phyloP scores from a whole-genome alignment of 35 echinoderm and acorn worm species.

The Strongylocentrotus purpuratus region DNA sequence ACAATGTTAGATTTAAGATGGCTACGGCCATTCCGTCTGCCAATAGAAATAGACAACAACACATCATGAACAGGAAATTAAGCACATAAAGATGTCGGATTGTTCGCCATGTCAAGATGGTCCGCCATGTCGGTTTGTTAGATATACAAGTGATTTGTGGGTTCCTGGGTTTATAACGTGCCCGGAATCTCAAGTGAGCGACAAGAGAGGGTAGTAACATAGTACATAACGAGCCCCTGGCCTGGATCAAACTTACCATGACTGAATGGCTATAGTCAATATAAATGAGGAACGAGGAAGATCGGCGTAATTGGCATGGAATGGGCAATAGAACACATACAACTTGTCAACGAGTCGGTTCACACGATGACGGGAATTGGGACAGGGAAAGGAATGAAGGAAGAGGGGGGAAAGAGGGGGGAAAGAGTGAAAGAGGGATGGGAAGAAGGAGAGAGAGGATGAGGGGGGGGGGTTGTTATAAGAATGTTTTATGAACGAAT shows the following conservation, averaged over 20 bases:
- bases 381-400: neutral
- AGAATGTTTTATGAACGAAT: too few species aligned
- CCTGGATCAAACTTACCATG: neutral
- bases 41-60: neutral
- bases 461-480: neutral
- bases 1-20: neutral
- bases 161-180: neutral
- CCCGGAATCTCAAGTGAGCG: neutral
- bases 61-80: slow-evolving; percentile 3
- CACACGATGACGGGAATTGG: neutral
- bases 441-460: too few species aligned
- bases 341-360: neutral
- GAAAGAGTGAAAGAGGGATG: too few species aligned
- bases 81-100: neutral
- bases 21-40: neutral
- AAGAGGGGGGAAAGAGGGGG: neutral
- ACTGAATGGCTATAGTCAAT: neutral
- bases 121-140: neutral
- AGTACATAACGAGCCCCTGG: neutral
- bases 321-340: neutral
- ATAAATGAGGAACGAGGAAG: neutral
- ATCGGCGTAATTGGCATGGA: neutral
- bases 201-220: neutral
- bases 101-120: neutral
- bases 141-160: neutral